Percentiles rank a stretch among this genome's conserved stretches.
Conservation (phyloP, 2,888 invertebrate genomes). For the Habroteleia sp. region DNA sequence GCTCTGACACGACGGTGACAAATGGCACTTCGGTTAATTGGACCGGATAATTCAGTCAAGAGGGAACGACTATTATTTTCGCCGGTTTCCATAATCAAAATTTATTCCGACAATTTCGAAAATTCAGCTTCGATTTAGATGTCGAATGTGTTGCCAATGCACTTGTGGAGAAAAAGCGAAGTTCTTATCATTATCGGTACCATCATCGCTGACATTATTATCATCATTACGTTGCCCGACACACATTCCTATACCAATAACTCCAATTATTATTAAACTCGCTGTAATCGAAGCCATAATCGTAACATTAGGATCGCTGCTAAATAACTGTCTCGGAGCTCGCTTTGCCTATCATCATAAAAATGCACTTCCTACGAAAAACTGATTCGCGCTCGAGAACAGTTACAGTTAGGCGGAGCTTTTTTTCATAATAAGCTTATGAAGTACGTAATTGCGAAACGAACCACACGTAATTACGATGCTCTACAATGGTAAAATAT, state of each 20-base stretch:
- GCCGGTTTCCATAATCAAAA: slow-evolving; percentile 19
- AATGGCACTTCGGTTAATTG: slow-evolving; percentile 39
- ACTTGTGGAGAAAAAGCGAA: neutral
- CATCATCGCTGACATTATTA: slow-evolving; percentile 51
- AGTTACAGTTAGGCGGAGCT: slow-evolving; percentile 39
- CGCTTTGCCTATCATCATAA: slow-evolving; percentile 26
- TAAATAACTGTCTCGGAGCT: slow-evolving; percentile 27
- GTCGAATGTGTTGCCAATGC: neutral
- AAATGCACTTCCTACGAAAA: slow-evolving; percentile 51
- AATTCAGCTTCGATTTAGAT: neutral
- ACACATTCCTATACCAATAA: slow-evolving; percentile 31
- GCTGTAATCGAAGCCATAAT: slow-evolving; percentile 47
- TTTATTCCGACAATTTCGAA: slow-evolving; percentile 13
- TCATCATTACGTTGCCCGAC: slow-evolving; percentile 30
- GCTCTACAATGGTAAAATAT: slow-evolving; percentile 11
- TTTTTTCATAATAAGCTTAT: slow-evolving; percentile 34
- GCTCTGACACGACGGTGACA: slow-evolving; percentile 32
- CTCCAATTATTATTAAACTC: slow-evolving; percentile 47
- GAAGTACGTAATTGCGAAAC: slow-evolving; percentile 35
- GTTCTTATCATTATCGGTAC: slow-evolving; percentile 53
- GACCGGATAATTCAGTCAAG: neutral
- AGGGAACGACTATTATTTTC: slow-evolving; percentile 6
- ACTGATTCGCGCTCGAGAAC: slow-evolving; percentile 23
- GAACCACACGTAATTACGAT: slow-evolving; percentile 25
- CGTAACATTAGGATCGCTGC: slow-evolving; percentile 40